phyloP scores from a whole-genome alignment of 2,888 invertebrate genomes.

The Petrolisthes cinctipes region DNA sequence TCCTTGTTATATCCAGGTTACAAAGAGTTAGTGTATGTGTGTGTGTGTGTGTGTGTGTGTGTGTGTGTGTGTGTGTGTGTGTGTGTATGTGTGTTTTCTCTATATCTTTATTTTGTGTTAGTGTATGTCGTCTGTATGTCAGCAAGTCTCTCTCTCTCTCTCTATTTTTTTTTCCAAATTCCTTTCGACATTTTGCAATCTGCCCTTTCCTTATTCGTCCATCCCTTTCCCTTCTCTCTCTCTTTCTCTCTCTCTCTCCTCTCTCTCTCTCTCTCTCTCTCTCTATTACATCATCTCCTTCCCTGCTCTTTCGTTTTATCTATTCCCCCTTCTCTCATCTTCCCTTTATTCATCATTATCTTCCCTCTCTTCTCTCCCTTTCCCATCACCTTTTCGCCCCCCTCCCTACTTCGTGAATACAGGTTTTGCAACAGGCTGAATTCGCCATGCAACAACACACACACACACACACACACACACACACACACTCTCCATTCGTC shows the following conservation, averaged over 20 bases:
- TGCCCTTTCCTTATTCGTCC: not conserved
- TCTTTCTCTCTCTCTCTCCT: slow-evolving; percentile 11
- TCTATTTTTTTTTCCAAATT: not conserved
- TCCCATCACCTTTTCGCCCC: not conserved
- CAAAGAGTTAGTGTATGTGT: slow-evolving; percentile 26
- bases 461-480: not conserved
- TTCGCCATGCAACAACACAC: not conserved
- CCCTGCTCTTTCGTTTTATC: not conserved
- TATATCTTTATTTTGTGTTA: too few relatives aligned
- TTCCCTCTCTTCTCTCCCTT: not conserved
- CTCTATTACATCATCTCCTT: not conserved
- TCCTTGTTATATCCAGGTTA: not conserved
- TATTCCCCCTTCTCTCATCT: not conserved
- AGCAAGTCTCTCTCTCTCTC: not conserved
- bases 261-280: slow-evolving; percentile 28
- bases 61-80: slow-evolving; percentile 35
- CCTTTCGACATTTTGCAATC: too few relatives aligned
- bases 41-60: slow-evolving; percentile 35
- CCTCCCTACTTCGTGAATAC: not conserved
- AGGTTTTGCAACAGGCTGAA: not conserved
- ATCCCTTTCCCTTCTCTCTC: slow-evolving; percentile 8
- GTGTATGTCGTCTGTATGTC: not conserved
- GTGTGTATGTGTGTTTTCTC: slow-evolving; percentile 25
- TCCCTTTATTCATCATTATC: not conserved
- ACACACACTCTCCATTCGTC: not conserved